Conservation (phyloP, 2,113 vertebrate genomes). For the Boleophthalmus pectinirostris region DNA sequence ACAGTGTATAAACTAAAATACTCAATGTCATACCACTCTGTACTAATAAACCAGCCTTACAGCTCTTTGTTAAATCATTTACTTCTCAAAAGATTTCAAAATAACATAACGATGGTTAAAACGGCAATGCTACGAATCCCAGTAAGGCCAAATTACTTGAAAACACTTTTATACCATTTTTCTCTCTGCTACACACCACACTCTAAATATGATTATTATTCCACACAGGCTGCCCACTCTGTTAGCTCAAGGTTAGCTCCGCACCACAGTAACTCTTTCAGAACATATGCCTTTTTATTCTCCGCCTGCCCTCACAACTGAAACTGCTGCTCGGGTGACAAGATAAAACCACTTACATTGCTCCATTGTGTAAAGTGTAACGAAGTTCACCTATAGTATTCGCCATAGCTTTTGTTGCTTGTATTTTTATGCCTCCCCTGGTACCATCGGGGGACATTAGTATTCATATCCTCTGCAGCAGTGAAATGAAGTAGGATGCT, state of each 20-base stretch:
- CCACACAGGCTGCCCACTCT: conserved; percentile 19
- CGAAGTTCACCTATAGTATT: conserved; percentile 19
- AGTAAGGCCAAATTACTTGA: not conserved
- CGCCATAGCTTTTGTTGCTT: not conserved
- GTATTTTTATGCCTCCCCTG: conserved; percentile 28
- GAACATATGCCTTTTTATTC: conserved; percentile 29
- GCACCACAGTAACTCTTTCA: conserved; percentile 16
- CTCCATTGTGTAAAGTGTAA: conserved; percentile 6
- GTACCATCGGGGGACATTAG: conserved; percentile 32
- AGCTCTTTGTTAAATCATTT: not conserved
- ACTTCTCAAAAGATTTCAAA: not conserved
- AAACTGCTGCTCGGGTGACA: not conserved
- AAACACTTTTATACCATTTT: not conserved
- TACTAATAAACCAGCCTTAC: too few species aligned
- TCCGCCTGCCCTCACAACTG: not conserved
- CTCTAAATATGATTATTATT: conserved; percentile 39
- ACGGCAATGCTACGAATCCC: not conserved
- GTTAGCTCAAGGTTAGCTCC: conserved; percentile 46
- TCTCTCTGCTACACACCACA: conserved; percentile 27
- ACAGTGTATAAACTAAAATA: too few species aligned
- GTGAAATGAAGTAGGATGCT: conserved; percentile 52
- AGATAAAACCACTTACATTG: conserved; percentile 17
- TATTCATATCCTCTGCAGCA: conserved; percentile 42
- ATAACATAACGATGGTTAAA: not conserved
- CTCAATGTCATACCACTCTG: too few species aligned